A percentile compares a stretch with the other conserved stretches of the same genome.
Evolutionary conservation across 2,888 invertebrate species (phyloP).

Genomic region (Sphecodes monilicornis): DNA sequence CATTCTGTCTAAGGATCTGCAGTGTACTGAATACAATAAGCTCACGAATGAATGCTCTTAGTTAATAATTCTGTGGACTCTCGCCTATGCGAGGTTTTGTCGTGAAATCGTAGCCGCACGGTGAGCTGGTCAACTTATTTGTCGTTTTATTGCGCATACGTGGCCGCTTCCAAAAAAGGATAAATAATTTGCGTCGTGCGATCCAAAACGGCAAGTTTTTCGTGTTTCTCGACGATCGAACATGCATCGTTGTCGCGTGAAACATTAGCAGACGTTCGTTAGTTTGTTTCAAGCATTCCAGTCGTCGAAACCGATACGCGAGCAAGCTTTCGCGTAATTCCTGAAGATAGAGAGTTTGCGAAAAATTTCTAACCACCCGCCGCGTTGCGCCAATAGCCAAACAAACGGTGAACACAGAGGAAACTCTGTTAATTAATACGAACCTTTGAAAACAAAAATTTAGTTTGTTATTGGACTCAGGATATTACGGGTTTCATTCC

Average conservation of each 20-base stretch:
- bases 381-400: constrained; percentile 1
- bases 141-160: constrained; percentile 16
- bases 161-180: background rate
- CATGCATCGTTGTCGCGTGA: background rate
- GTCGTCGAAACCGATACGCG: background rate
- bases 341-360: background rate
- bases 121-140: background rate
- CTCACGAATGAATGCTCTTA: background rate
- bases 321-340: background rate
- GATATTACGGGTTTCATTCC: background rate
- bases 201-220: background rate
- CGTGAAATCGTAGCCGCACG: constrained; percentile 4
- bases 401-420: constrained; percentile 8
- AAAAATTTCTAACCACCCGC: constrained; percentile 21
- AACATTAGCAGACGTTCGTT: constrained; percentile 8
- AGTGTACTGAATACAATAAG: background rate
- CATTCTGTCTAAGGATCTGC: background rate
- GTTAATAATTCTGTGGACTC: background rate
- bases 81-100: too few species aligned
- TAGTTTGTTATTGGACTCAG: constrained; percentile 40
- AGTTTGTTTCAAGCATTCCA: background rate
- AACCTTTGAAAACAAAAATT: constrained; percentile 39
- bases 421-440: constrained; percentile 56
- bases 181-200: background rate
- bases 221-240: constrained; percentile 6